Conservation (phyloP, 1,140 invertebrate genomes). For the Penaeus vannamei region DNA sequence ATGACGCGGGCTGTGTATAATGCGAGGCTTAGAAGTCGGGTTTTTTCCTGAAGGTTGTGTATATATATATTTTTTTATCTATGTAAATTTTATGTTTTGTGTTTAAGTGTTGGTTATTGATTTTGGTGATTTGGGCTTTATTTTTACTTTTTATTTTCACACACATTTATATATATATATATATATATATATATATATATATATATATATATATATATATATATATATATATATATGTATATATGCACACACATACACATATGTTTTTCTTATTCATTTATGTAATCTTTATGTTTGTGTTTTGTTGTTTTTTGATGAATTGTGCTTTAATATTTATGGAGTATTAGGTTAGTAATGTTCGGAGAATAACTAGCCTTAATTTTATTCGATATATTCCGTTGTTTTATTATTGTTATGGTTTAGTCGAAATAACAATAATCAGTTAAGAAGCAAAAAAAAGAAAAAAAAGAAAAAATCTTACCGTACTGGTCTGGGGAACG, state of each 20-base stretch:
- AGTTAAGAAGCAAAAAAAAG: neutral
- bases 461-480: constrained; percentile 6
- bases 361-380: too few relatives aligned
- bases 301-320: neutral
- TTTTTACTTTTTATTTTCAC: neutral
- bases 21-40: too few relatives aligned
- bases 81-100: too few relatives aligned
- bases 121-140: neutral
- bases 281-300: constrained; percentile 33
- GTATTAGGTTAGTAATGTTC: too few relatives aligned
- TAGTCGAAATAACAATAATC: too few relatives aligned
- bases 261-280: neutral
- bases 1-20: too few relatives aligned
- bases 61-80: too few relatives aligned
- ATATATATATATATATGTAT: neutral
- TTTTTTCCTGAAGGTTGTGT: too few relatives aligned
- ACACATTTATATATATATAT: neutral
- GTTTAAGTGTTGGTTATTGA: too few relatives aligned
- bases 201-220: neutral
- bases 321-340: too few relatives aligned
- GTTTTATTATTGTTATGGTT: too few relatives aligned
- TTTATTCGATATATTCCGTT: too few relatives aligned
- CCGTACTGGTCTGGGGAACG: constrained; percentile 17
- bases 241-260: neutral
- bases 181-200: neutral